Conservation (phyloP, 2,888 invertebrate genomes). For the Lithophane socia region DNA sequence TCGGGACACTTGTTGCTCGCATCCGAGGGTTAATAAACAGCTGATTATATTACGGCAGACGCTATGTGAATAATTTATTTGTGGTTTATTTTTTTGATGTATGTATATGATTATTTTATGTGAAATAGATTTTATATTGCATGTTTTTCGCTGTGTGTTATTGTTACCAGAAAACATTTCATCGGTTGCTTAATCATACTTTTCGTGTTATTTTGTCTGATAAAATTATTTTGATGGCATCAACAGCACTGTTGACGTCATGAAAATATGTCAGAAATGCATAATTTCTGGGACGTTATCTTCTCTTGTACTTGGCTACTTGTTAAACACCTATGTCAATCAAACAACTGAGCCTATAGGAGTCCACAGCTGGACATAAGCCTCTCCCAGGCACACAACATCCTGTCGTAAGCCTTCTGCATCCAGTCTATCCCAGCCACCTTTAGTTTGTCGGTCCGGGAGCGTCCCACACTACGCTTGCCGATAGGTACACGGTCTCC, state of each 20-base stretch:
- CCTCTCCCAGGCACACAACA: too few species aligned
- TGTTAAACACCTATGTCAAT: too few species aligned
- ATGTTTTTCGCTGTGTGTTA: not conserved
- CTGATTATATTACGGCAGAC: constrained; percentile 65
- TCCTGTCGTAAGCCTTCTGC: too few species aligned
- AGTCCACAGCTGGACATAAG: too few species aligned
- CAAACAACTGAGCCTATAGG: too few species aligned
- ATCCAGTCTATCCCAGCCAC: too few species aligned
- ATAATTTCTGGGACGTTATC: not conserved
- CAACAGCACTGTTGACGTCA: too few species aligned
- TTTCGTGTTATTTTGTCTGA: not conserved
- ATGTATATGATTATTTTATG: constrained; percentile 40
- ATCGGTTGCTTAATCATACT: not conserved
- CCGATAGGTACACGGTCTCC: too few species aligned
- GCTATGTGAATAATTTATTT: constrained; percentile 62
- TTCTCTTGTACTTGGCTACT: not conserved
- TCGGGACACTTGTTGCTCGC: constrained; percentile 75
- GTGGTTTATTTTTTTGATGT: constrained; percentile 51
- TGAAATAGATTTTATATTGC: constrained; percentile 37
- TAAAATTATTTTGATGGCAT: not conserved
- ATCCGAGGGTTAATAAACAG: constrained; percentile 66
- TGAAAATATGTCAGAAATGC: too few species aligned
- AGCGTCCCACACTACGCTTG: too few species aligned
- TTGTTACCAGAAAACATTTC: not conserved
- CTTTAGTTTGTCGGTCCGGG: too few species aligned